Base-by-base conservation (phyloP, 1,140 invertebrate species). In the Reticulitermes speratus region DNA sequence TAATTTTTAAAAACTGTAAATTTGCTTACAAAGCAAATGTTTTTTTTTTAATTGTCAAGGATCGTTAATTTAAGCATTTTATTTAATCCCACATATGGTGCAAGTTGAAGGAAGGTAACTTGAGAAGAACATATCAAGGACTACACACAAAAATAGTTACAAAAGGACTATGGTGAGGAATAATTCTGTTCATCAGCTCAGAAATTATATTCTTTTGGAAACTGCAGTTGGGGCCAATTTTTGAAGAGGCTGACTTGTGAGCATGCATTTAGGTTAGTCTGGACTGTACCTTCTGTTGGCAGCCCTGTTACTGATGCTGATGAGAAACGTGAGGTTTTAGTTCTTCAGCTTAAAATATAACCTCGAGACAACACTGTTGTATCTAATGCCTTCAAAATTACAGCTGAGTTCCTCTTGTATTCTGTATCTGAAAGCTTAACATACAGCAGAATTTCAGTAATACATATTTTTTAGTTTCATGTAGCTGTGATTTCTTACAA, bases 401-500 rank as follows among this genome's bases (percentile, higher is more conserved):
- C 65, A 30, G n/a, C n/a, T 30, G 25, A 75, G n/a, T n/a, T 75
- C 65, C 7, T 30, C 65, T n/a, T 30, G n/a, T 75, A 75, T 75
- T 75, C 25, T 75, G n/a, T 75, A 75, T 30, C 65, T 30, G 25
- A 30, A 75, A 75, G 65, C 65, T 75, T 75, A 30, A 75, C 65
- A 75, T 75, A 75, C n/a, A 75, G 25, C 25, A 75, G n/a, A 75
- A 25, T 5, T 75, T 75, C 25, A 75, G 21, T 59, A 59, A 75
- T 75, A 75, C 7, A n/a, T 9, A 65, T 65, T 65, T 59, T 65
- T 65, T 75, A 75, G 65, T 75, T 75, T 75, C 65, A 75, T 30
- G n/a, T 75, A 75, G 65, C 65, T 75, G 65, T 75, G 65, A 75
- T 75, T 75, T 75, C 65, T 75, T 75, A 30, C n/a, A 75, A 75